A percentile compares a stretch with the other conserved stretches of the same genome.
These are phyloP conservation scores for Lathamus discolor DNA, from an alignment of 2,113 vertebrate species.

Conservation along the genomic window DNA sequence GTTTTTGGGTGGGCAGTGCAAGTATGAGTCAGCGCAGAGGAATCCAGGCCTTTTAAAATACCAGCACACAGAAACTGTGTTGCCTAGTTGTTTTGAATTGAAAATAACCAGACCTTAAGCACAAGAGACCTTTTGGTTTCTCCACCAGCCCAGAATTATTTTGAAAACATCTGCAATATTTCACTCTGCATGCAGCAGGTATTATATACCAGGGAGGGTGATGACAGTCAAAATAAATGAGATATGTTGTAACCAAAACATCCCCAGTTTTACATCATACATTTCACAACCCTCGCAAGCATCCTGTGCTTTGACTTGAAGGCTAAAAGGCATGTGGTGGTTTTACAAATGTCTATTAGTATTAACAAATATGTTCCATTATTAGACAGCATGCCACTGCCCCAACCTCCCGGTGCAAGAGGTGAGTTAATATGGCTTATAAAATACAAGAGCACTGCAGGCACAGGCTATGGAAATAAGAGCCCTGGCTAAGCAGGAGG, in stretches of 20 bases:
- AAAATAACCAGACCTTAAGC: constrained; percentile 64
- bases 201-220: constrained; percentile 65
- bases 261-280: constrained; percentile 68
- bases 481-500: constrained; percentile 28
- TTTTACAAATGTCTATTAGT: constrained; percentile 57
- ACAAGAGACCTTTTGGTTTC: constrained; percentile 63
- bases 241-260: constrained; percentile 70
- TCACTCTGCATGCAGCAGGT: constrained; percentile 62
- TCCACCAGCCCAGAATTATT: constrained; percentile 58
- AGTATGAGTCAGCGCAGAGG: constrained; percentile 21
- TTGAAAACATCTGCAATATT: constrained; percentile 74
- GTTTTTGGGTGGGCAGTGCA: constrained; percentile 48
- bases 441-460: constrained; percentile 42
- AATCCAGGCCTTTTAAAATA: constrained; percentile 56
- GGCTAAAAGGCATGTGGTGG: constrained; percentile 42
- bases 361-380: constrained; percentile 64
- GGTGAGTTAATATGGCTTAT: constrained; percentile 57
- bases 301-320: constrained; percentile 60
- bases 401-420: constrained; percentile 41
- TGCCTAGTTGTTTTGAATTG: constrained; percentile 53
- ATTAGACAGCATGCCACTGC: constrained; percentile 52
- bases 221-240: constrained; percentile 75
- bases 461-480: constrained; percentile 48
- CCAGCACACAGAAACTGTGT: constrained; percentile 49
- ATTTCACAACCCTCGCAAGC: constrained; percentile 58